Evolutionary conservation across 1,140 invertebrate genomes (phyloP).

Genomic region (Plectrocnemia conspersa): DNA sequence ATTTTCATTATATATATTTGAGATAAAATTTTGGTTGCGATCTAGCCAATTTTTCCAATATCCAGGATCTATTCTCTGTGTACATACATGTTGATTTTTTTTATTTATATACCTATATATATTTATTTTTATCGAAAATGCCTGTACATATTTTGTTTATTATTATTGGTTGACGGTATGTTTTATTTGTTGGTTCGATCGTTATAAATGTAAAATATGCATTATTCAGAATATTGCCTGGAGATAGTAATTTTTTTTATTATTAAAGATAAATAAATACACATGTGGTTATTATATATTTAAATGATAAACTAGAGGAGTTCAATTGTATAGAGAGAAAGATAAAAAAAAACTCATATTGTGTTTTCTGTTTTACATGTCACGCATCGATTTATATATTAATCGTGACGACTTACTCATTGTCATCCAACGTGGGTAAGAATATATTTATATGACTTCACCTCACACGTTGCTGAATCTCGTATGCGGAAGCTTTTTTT

Average conservation of each 20-base stretch:
- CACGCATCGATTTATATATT: conserved; percentile 32
- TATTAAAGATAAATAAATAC: too few species aligned
- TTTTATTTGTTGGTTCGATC: not conserved
- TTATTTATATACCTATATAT: too few species aligned
- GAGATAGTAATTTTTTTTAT: not conserved
- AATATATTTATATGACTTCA: conserved; percentile 32
- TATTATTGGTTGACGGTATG: too few species aligned
- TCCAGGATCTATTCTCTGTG: too few species aligned
- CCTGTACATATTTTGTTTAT: too few species aligned
- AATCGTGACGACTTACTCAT: conserved; percentile 36
- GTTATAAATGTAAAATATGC: conserved; percentile 33
- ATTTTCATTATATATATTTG: too few species aligned
- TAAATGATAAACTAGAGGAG: conserved; percentile 8
- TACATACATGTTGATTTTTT: too few species aligned
- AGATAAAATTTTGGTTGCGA: too few species aligned
- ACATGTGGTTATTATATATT: not conserved
- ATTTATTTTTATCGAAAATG: too few species aligned
- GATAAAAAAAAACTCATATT: conserved; percentile 33
- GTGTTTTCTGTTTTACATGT: conserved; percentile 37
- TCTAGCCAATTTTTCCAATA: too few species aligned
- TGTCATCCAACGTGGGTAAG: conserved; percentile 35
- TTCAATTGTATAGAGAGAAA: conserved; percentile 10
- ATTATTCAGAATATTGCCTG: conserved; percentile 31
- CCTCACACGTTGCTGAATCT: conserved; percentile 32
- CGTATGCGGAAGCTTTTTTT: conserved; percentile 34